These are phyloP conservation scores for Nilaparvata lugens DNA, from an alignment of 1,140 invertebrate genomes.

Conservation along the genomic window DNA sequence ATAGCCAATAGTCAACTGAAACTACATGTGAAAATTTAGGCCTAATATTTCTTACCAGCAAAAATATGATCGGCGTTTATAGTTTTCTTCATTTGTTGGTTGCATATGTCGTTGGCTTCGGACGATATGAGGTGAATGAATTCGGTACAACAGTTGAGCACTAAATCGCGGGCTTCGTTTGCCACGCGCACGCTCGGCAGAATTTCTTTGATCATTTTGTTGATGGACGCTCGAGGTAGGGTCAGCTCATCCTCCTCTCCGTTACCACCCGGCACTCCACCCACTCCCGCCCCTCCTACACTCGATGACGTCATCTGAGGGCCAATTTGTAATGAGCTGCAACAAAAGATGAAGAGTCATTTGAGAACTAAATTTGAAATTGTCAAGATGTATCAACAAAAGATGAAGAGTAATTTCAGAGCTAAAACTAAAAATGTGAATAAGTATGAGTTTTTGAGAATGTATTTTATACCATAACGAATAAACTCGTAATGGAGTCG, in stretches of 20 bases:
- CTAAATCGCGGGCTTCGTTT: slow-evolving; percentile 90
- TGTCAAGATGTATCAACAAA: no score
- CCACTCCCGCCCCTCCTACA: not conserved
- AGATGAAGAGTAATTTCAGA: no score
- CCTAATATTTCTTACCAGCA: slow-evolving; percentile 44
- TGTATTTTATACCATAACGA: no score
- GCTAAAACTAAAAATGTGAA: no score
- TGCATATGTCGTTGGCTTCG: slow-evolving; percentile 95
- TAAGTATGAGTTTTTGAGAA: no score
- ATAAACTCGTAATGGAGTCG: no score
- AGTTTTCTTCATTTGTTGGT: slow-evolving; percentile 92
- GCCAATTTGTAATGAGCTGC: not conserved
- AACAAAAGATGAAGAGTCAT: no score
- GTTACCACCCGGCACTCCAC: not conserved
- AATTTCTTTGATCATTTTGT: slow-evolving; percentile 98
- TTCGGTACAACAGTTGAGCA: slow-evolving; percentile 94
- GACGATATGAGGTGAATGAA: slow-evolving; percentile 95
- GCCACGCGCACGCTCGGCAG: slow-evolving; percentile 87
- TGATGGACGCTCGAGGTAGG: slow-evolving; percentile 90
- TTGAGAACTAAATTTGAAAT: no score
- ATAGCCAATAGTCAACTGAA: no score
- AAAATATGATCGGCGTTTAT: slow-evolving; percentile 96
- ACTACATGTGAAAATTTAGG: no score
- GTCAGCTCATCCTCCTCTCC: slow-evolving; percentile 87
- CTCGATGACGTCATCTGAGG: slow-evolving; percentile 12